These are phyloP conservation scores for Camelus dromedarius DNA, from an alignment of 2,113 vertebrate genomes.

Conservation along the genomic window DNA sequence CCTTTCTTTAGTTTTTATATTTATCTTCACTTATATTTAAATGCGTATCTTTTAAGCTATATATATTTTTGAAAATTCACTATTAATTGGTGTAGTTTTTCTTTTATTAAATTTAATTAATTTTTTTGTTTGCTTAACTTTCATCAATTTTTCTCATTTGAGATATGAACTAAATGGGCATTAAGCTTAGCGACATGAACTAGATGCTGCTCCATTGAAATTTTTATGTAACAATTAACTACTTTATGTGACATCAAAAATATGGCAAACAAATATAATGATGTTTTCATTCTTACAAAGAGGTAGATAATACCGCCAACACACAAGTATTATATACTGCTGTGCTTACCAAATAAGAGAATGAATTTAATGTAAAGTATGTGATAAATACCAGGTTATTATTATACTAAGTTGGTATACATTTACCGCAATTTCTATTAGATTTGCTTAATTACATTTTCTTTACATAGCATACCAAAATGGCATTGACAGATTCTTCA, in stretches of 20 bases:
- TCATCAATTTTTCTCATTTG: neutral
- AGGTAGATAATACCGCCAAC: neutral
- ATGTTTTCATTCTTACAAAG: neutral
- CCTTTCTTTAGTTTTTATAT: neutral
- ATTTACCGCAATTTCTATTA: neutral
- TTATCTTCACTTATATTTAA: neutral
- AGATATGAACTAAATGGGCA: neutral
- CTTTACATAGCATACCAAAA: neutral
- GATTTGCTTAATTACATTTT: neutral
- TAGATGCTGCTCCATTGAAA: neutral
- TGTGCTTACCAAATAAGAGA: neutral
- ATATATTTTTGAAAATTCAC: neutral
- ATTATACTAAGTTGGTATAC: neutral
- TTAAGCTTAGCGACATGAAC: neutral
- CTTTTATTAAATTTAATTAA: neutral
- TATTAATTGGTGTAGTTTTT: neutral
- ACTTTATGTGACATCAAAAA: too few species aligned
- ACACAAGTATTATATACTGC: neutral
- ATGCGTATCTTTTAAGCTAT: neutral
- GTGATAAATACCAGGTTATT: neutral
- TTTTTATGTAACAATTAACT: neutral
- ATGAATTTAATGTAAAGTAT: neutral
- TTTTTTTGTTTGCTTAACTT: neutral
- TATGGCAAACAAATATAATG: neutral
- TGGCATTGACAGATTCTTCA: neutral